Percentiles rank a stretch among this genome's conserved stretches.
Conservation (phyloP, 2,888 invertebrate genomes). For the Beris chalybata region DNA sequence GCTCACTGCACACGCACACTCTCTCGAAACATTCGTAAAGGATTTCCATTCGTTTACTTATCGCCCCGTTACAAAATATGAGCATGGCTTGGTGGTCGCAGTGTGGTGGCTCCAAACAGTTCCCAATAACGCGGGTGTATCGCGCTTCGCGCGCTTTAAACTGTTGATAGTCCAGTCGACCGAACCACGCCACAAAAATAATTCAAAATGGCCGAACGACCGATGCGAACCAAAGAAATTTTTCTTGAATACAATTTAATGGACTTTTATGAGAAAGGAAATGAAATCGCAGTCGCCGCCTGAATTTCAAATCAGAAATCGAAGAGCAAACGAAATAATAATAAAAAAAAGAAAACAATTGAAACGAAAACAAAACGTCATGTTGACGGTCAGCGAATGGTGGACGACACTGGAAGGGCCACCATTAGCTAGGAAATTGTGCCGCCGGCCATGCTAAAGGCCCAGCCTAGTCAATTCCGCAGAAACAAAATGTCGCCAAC, state of each 20-base stretch:
- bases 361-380: too few relatives aligned
- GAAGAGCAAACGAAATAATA: slow-evolving; percentile 18
- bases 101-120: background rate
- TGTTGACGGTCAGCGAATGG: too few relatives aligned
- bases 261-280: slow-evolving; percentile 40
- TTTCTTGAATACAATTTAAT: slow-evolving; percentile 38
- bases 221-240: slow-evolving; percentile 32
- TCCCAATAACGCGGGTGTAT: background rate
- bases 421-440: too few relatives aligned
- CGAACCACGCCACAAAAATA: background rate
- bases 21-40: too few relatives aligned
- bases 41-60: too few relatives aligned
- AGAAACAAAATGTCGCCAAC: too few relatives aligned
- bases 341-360: too few relatives aligned
- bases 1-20: slow-evolving; percentile 10
- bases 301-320: slow-evolving; percentile 39
- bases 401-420: too few relatives aligned
- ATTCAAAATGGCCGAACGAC: slow-evolving; percentile 28
- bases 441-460: too few relatives aligned
- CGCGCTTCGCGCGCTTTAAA: background rate
- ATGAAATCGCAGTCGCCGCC: slow-evolving; percentile 37
- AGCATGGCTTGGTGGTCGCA: background rate
- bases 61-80: background rate
- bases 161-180: background rate
- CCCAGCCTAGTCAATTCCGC: too few relatives aligned